A percentile compares a stretch with the other conserved stretches of the same genome.
These are phyloP conservation scores for Nerophis ophidion DNA, from an alignment of 2,113 vertebrate genomes.

Conservation along the genomic window DNA sequence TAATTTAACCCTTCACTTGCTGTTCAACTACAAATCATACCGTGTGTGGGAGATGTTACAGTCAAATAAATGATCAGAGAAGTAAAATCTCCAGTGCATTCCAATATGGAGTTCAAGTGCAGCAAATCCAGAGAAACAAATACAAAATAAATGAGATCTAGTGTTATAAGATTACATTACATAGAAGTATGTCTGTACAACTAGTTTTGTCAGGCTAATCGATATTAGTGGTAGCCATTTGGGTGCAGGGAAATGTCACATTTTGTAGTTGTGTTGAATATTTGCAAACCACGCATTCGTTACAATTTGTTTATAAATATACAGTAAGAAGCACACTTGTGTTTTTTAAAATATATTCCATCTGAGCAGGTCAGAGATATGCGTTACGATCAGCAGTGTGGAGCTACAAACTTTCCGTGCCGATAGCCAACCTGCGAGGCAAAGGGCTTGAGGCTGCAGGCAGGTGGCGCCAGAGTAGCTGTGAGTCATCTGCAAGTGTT, in stretches of 20 bases:
- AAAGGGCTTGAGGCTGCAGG: conserved; percentile 32
- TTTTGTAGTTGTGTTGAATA: conserved; percentile 55
- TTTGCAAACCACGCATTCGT: conserved; percentile 55
- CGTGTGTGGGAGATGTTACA: conserved; percentile 59
- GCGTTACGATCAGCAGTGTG: conserved; percentile 59
- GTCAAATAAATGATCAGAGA: conserved; percentile 77
- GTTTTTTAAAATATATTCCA: conserved; percentile 72
- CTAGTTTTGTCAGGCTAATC: conserved; percentile 77
- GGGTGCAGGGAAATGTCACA: conserved; percentile 60
- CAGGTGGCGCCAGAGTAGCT: conserved; percentile 27
- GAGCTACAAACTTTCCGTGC: conserved; percentile 49
- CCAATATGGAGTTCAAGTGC: conserved; percentile 82
- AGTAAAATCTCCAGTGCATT: conserved; percentile 89
- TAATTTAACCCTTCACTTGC: conserved; percentile 72
- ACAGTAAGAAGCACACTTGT: conserved; percentile 68
- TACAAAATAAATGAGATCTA: conserved; percentile 83
- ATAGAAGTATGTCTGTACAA: conserved; percentile 92
- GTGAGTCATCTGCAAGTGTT: conserved; percentile 23
- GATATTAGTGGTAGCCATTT: conserved; percentile 73
- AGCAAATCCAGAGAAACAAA: conserved; percentile 77
- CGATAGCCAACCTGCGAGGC: conserved; percentile 25
- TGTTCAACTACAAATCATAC: conserved; percentile 60
- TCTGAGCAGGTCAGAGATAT: conserved; percentile 80
- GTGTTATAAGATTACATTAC: conserved; percentile 95
- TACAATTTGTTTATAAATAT: conserved; percentile 53